Evolutionary conservation across 1,140 invertebrate genomes (phyloP), one percentile per base, ranked within the genome.

Genomic region (Cyrtorhinus lividipennis): DNA sequence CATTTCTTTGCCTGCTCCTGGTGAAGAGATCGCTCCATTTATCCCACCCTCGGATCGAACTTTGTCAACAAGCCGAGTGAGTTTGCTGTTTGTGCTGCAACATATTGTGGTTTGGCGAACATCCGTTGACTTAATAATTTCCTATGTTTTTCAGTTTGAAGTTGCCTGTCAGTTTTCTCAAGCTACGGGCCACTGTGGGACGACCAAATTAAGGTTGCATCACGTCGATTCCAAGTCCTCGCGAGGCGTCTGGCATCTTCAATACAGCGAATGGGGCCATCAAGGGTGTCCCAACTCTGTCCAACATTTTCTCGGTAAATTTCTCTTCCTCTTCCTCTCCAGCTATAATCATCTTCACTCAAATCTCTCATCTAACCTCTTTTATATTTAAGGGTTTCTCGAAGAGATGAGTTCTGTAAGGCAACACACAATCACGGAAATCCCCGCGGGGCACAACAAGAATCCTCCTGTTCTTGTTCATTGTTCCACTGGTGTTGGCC

Each of bases 331-430:
- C n/a, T n/a, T n/a, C n/a, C n/a, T n/a, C n/a, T n/a, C n/a, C n/a
- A n/a, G n/a, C n/a, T n/a, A n/a, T n/a, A n/a, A n/a, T n/a, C n/a
- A n/a, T n/a, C n/a, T n/a, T n/a, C n/a, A n/a, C n/a, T n/a, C n/a
- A n/a, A n/a, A n/a, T 8, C 45, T 44, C 20, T 20, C 13, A 22
- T n/a, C 56, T 45, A 61, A 2, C 61, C 5, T 64, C 59, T n/a
- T 26, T 38, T 59, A 38, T 38, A 38, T 38, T 38, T 5, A 38
- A 75, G 87, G 83, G 48, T 92, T 92, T 72, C 76, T 93, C 26
- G 87, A 90, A 73, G 90, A 93, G 72, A 75, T 93, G 66, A 88
- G 86, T 70, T 88, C 86, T 1, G 85, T 93, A 1, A 79, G 87
- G 25, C 76, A 87, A 70, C 82, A 88, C 62, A 82, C 83, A 56